phyloP scores from a whole-genome alignment of 2,888 invertebrate genomes.

The Eupithecia centaureata region DNA sequence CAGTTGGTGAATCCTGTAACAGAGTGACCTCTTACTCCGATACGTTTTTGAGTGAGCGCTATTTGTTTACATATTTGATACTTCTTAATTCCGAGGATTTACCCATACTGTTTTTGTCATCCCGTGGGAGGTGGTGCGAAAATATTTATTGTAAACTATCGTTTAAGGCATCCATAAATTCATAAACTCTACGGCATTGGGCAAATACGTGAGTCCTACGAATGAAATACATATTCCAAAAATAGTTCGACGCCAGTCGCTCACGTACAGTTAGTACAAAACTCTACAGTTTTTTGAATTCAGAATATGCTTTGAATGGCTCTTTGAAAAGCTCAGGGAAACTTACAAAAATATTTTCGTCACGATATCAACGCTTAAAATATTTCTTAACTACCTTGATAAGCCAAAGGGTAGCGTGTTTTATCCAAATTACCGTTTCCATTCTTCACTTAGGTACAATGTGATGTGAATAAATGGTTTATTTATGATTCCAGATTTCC shows the following conservation, averaged over 20 bases:
- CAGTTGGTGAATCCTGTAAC: slow-evolving; percentile 89
- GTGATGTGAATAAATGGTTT: neutral
- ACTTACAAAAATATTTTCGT: slow-evolving; percentile 9
- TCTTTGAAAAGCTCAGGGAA: slow-evolving; percentile 2
- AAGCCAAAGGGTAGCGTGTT: slow-evolving; percentile 39
- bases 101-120: neutral
- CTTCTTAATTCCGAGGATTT: neutral
- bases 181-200: neutral
- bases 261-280: neutral
- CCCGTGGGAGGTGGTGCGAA: neutral
- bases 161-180: neutral
- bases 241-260: neutral
- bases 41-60: neutral
- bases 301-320: neutral
- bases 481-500: neutral
- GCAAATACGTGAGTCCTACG: neutral
- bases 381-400: slow-evolving; percentile 24
- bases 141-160: neutral
- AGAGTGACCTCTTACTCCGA: slow-evolving; percentile 10
- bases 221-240: neutral
- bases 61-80: neutral
- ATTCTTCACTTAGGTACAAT: slow-evolving; percentile 28
- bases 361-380: slow-evolving; percentile 19
- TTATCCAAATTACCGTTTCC: slow-evolving; percentile 32
- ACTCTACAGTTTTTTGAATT: neutral